These are phyloP conservation scores for Caenorhabditis latens DNA, from an alignment of 1,140 invertebrate species.

Conservation along the genomic window DNA sequence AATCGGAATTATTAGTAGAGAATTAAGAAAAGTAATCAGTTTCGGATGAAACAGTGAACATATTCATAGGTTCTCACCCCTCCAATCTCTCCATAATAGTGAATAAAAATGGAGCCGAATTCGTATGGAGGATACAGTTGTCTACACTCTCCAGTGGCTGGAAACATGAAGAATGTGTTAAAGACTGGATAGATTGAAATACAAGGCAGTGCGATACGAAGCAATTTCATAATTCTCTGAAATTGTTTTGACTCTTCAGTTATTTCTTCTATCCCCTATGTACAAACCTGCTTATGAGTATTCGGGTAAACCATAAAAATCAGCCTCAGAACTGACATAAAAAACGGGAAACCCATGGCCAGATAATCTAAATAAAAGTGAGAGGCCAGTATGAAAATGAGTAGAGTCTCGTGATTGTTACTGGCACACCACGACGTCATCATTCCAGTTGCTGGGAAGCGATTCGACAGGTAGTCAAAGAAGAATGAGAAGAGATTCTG, in stretches of 20 bases:
- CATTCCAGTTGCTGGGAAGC: slow-evolving; percentile 38
- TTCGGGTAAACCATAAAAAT: slow-evolving; percentile 39
- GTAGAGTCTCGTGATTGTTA: neutral
- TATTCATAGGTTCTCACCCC: neutral
- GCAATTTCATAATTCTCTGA: slow-evolving; percentile 21
- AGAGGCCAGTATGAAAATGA: slow-evolving; percentile 31
- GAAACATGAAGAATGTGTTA: slow-evolving; percentile 45
- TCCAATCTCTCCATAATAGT: slow-evolving; percentile 31
- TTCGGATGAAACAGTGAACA: neutral
- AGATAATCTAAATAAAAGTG: slow-evolving; percentile 47
- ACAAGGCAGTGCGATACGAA: neutral
- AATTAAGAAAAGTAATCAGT: neutral
- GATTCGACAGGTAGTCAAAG: slow-evolving; percentile 40
- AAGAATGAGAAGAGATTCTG: slow-evolving; percentile 30
- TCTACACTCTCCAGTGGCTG: slow-evolving; percentile 35
- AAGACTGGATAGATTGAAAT: slow-evolving; percentile 34
- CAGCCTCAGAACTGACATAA: slow-evolving; percentile 5
- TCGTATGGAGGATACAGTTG: slow-evolving; percentile 43
- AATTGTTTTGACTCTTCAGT: neutral
- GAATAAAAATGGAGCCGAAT: slow-evolving; percentile 17
- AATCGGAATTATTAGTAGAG: neutral
- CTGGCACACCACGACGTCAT: slow-evolving; percentile 44
- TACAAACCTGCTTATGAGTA: slow-evolving; percentile 23
- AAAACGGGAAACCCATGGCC: slow-evolving; percentile 35
- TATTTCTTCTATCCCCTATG: neutral